Evolutionary conservation across 2,888 invertebrate genomes (phyloP).

Genomic region (Calameuta filiformis): DNA sequence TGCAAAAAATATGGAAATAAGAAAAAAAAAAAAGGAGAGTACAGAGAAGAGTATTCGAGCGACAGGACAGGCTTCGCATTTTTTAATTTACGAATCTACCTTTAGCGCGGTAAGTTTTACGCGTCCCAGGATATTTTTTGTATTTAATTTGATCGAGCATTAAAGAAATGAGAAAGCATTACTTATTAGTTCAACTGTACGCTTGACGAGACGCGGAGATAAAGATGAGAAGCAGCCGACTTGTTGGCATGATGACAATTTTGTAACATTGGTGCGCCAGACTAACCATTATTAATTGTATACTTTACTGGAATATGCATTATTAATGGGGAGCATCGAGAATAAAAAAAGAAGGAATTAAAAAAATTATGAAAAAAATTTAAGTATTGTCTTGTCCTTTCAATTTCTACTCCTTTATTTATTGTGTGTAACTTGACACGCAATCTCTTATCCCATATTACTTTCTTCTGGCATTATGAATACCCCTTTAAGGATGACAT

Average conservation of each 20-base stretch:
- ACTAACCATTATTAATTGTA: slow-evolving; percentile 45
- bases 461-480: not conserved
- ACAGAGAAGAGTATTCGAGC: slow-evolving; percentile 16
- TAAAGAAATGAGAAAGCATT: not conserved
- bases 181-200: not conserved
- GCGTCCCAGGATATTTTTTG: slow-evolving; percentile 12
- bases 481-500: not conserved
- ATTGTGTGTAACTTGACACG: not conserved
- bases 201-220: slow-evolving; percentile 7
- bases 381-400: not conserved
- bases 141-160: slow-evolving; percentile 16
- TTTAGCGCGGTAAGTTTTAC: slow-evolving; percentile 1
- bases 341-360: slow-evolving; percentile 28
- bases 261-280: slow-evolving; percentile 46
- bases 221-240: slow-evolving; percentile 9
- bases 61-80: slow-evolving; percentile 7
- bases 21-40: not conserved
- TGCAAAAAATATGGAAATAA: not conserved
- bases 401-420: not conserved
- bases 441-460: not conserved
- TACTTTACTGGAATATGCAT: slow-evolving; percentile 47
- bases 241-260: slow-evolving; percentile 26
- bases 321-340: slow-evolving; percentile 50
- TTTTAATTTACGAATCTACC: slow-evolving; percentile 17
- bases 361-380: slow-evolving; percentile 25